These are phyloP conservation scores for Hedychridium roseum DNA, from an alignment of 2,888 invertebrate species.

Conservation along the genomic window DNA sequence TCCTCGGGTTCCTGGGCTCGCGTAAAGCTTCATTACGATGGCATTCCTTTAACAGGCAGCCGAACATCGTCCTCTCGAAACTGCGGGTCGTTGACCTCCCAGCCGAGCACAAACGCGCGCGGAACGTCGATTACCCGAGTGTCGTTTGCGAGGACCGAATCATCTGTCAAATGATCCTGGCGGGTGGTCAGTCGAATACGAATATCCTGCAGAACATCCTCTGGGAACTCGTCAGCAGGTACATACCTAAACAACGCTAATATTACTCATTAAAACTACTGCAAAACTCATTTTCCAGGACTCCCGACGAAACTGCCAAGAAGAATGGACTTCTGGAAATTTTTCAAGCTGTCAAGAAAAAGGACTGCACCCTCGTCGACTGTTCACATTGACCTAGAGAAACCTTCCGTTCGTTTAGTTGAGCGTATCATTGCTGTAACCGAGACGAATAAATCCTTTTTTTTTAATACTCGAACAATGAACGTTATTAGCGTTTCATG, in stretches of 20 bases:
- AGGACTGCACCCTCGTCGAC: slow-evolving; percentile 50
- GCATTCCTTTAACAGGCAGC: slow-evolving; percentile 36
- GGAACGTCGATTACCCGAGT: slow-evolving; percentile 23
- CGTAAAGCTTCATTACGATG: not conserved
- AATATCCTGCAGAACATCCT: slow-evolving; percentile 42
- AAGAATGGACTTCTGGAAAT: slow-evolving; percentile 54
- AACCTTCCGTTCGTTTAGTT: too few relatives aligned
- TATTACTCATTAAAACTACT: not conserved
- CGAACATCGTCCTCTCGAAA: slow-evolving; percentile 57
- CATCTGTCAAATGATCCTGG: slow-evolving; percentile 53
- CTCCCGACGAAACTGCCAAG: slow-evolving; percentile 47
- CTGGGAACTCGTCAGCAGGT: slow-evolving; percentile 49
- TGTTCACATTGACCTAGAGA: slow-evolving; percentile 40
- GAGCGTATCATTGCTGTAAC: too few relatives aligned
- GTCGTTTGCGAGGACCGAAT: slow-evolving; percentile 52
- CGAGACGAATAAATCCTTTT: too few relatives aligned
- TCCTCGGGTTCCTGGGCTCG: too few relatives aligned
- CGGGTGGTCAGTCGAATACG: slow-evolving; percentile 37
- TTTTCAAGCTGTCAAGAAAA: slow-evolving; percentile 55
- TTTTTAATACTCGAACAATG: too few relatives aligned
- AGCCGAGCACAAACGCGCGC: slow-evolving; percentile 48
- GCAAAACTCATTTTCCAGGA: slow-evolving; percentile 35
- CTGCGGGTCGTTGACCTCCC: slow-evolving; percentile 51
- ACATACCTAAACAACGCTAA: too few relatives aligned
- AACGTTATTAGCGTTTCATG: too few relatives aligned